These are phyloP conservation scores for Amorpha juglandis DNA, from an alignment of 2,888 invertebrate genomes.

Conservation along the genomic window DNA sequence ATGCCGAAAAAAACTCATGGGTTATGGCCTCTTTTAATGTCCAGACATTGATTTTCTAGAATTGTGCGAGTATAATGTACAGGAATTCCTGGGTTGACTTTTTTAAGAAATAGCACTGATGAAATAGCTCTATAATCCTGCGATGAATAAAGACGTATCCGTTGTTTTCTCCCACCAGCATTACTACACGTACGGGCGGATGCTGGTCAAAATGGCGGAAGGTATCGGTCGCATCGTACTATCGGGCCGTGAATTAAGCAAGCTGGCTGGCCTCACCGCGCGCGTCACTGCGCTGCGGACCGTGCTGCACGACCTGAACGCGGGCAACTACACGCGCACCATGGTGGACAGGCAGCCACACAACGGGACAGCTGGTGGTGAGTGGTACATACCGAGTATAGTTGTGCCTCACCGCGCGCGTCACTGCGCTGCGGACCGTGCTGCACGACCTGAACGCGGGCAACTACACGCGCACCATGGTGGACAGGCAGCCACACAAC, in stretches of 20 bases:
- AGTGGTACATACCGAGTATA: slow-evolving; percentile 24
- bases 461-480: slow-evolving; percentile 86
- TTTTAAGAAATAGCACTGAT: no score
- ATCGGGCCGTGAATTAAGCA: slow-evolving; percentile 97
- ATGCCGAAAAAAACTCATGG: no score
- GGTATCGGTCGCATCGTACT: slow-evolving; percentile 97
- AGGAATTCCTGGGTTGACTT: no score
- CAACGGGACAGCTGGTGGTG: slow-evolving; percentile 53
- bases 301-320: slow-evolving; percentile 92
- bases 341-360: slow-evolving; percentile 72
- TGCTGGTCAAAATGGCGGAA: slow-evolving; percentile 98
- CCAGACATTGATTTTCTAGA: no score
- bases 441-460: slow-evolving; percentile 92
- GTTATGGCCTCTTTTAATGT: no score
- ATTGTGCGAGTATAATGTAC: no score
- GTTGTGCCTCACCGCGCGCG: slow-evolving; percentile 97
- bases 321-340: slow-evolving; percentile 87
- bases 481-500: slow-evolving; percentile 56
- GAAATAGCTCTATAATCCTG: no score
- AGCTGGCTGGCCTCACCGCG: slow-evolving; percentile 96
- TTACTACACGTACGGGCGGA: slow-evolving; percentile 98
- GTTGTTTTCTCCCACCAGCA: slow-evolving; percentile 76
- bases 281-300: slow-evolving; percentile 94
- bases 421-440: slow-evolving; percentile 94
- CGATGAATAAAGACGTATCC: no score